phyloP scores from a whole-genome alignment of 1,140 invertebrate genomes.

The Trichonephila clavata region DNA sequence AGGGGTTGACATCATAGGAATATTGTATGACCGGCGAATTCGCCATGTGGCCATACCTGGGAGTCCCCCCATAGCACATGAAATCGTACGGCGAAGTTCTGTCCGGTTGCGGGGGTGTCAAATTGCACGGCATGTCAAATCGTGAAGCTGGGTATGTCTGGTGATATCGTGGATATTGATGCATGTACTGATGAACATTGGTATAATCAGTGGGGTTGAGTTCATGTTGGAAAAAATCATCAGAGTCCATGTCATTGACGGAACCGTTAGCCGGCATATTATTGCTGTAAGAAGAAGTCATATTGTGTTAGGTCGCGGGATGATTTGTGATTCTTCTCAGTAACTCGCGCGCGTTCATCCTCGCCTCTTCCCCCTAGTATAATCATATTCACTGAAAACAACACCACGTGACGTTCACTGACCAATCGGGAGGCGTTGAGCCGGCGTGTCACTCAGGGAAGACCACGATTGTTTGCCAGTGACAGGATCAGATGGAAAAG shows the following conservation, averaged over 20 bases:
- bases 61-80: background rate
- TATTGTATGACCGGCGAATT: conserved; percentile 27
- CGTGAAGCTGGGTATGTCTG: conserved; percentile 10
- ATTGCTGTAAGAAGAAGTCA: conserved; percentile 70
- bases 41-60: conserved; percentile 35
- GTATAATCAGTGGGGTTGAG: background rate
- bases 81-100: conserved; percentile 65
- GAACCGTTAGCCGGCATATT: conserved; percentile 35
- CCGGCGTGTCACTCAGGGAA: conserved; percentile 75
- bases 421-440: conserved; percentile 72
- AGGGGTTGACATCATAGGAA: conserved; percentile 38
- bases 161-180: conserved; percentile 10
- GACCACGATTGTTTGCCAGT: conserved; percentile 73
- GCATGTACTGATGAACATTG: conserved; percentile 42
- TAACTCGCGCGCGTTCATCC: conserved; percentile 45
- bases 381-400: conserved; percentile 77
- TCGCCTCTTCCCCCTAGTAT: conserved; percentile 52
- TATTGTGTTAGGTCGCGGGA: conserved; percentile 61
- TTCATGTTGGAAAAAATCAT: background rate
- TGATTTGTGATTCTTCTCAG: conserved; percentile 72
- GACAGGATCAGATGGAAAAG: conserved; percentile 76
- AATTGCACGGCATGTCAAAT: conserved; percentile 48
- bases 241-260: conserved; percentile 40
- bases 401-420: conserved; percentile 70
- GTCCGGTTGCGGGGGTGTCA: conserved; percentile 70